phyloP scores from a whole-genome alignment of 2,797 vertebrate genomes.

The Lepus oiostolus region DNA sequence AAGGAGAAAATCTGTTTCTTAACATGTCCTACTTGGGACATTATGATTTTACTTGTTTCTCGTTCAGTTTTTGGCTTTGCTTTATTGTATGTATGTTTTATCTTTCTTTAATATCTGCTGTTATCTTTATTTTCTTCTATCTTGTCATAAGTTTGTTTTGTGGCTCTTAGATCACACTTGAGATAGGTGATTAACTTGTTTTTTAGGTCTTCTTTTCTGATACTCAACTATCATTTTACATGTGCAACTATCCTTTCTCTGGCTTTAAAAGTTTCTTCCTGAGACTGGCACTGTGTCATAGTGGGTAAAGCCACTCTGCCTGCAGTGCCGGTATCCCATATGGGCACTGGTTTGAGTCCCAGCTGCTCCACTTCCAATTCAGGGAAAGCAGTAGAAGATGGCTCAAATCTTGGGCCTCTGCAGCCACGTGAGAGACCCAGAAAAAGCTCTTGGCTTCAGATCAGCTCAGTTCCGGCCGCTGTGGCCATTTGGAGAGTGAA shows the following conservation, averaged over 20 bases:
- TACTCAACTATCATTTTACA: not conserved
- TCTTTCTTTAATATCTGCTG: not conserved
- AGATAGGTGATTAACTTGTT: not conserved
- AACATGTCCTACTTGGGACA: not conserved
- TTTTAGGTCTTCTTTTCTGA: not conserved
- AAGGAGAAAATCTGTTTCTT: slow-evolving; percentile 48
- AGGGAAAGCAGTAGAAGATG: too few relatives aligned
- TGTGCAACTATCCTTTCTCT: not conserved
- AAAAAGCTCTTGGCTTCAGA: too few relatives aligned
- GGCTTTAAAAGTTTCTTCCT: not conserved
- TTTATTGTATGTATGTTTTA: not conserved
- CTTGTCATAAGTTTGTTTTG: not conserved
- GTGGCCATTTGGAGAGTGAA: too few relatives aligned
- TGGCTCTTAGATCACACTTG: not conserved
- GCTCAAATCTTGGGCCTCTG: too few relatives aligned
- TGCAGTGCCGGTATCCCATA: too few relatives aligned
- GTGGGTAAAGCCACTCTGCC: too few relatives aligned
- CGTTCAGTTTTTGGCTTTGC: not conserved
- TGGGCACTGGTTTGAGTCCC: too few relatives aligned
- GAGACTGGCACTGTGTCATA: too few relatives aligned
- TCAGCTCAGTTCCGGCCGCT: too few relatives aligned
- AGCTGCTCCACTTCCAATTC: too few relatives aligned
- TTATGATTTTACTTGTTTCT: not conserved
- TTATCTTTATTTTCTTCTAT: not conserved
- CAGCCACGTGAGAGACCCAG: too few relatives aligned